Conservation (phyloP, 2,888 invertebrate genomes). For the Himalopsyche anomala region DNA sequence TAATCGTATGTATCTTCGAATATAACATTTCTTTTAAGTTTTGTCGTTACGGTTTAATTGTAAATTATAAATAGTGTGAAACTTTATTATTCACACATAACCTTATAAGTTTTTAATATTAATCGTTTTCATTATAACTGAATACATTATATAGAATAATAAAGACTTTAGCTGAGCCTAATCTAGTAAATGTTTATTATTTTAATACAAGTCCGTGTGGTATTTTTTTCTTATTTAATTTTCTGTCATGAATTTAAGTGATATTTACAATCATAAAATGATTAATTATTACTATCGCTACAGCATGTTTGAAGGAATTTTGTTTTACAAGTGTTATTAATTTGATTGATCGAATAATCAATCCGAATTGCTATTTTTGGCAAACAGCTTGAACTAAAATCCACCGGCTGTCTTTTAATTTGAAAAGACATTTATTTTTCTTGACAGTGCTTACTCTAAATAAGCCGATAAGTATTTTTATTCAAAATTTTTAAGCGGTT, state of each 20-base stretch:
- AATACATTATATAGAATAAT: no score
- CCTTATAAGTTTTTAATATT: no score
- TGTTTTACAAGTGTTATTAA: not conserved
- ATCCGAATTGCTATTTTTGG: not conserved
- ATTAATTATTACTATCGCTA: not conserved
- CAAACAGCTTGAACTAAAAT: not conserved
- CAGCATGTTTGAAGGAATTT: not conserved
- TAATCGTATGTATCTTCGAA: no score
- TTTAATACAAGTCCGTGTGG: no score
- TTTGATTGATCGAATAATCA: slow-evolving; percentile 20
- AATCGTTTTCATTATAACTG: no score
- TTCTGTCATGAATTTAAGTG: not conserved
- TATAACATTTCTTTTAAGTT: no score
- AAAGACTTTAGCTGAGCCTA: no score
- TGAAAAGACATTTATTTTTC: not conserved
- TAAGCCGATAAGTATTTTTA: not conserved
- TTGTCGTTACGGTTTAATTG: no score
- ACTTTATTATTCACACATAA: no score
- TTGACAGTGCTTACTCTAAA: not conserved
- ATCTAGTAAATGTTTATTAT: no score
- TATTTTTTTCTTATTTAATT: not conserved
- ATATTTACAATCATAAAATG: not conserved
- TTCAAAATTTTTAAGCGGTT: not conserved
- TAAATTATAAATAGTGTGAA: no score
- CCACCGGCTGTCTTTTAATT: not conserved